A percentile compares a stretch with the other conserved stretches of the same genome.
These are phyloP conservation scores for Mormyrus iriodes DNA, from an alignment of 2,113 vertebrate species.

Conservation along the genomic window DNA sequence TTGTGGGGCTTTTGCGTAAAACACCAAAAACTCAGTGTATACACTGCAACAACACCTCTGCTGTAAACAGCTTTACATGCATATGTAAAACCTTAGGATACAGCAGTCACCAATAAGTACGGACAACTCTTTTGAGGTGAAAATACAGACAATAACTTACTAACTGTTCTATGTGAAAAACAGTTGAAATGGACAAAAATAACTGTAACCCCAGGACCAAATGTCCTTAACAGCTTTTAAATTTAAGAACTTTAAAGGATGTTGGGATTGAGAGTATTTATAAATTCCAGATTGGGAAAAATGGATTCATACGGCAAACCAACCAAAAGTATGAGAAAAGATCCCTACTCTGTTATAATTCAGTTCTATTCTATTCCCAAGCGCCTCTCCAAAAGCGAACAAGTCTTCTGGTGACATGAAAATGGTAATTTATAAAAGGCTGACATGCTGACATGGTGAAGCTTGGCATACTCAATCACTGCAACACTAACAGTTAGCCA, in stretches of 20 bases:
- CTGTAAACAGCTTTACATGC: neutral
- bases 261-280: neutral
- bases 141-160: neutral
- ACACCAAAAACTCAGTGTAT: neutral
- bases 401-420: too few relatives aligned
- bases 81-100: neutral
- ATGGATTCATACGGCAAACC: neutral
- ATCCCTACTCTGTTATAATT: neutral
- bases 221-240: neutral
- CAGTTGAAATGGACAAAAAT: neutral
- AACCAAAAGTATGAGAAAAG: neutral
- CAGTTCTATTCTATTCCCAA: neutral
- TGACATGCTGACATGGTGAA: too few relatives aligned
- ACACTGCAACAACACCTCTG: neutral
- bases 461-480: too few relatives aligned
- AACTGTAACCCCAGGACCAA: neutral
- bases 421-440: neutral
- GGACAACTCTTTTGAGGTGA: neutral
- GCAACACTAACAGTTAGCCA: too few relatives aligned
- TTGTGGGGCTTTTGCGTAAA: neutral
- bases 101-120: neutral
- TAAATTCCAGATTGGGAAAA: neutral
- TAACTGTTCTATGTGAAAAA: neutral
- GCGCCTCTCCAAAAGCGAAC: neutral
- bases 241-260: neutral